Conservation (phyloP, 2,797 vertebrate species). For the Pampus argenteus region DNA sequence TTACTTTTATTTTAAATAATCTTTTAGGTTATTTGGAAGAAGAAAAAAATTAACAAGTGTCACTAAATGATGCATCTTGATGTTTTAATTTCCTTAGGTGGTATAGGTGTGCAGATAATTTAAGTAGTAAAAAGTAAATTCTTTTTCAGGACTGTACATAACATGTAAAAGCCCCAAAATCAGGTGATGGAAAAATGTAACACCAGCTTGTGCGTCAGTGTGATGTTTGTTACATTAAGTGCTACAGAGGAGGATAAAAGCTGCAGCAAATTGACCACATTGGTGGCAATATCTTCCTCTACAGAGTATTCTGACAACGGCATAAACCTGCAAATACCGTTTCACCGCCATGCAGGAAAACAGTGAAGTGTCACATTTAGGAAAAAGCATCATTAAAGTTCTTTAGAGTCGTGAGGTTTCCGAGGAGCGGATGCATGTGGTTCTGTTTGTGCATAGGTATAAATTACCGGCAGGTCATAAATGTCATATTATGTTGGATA, state of each 20-base stretch:
- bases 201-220: constrained; percentile 16
- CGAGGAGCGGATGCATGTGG: constrained; percentile 61
- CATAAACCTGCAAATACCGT: constrained; percentile 25
- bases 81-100: neutral
- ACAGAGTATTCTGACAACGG: constrained; percentile 11
- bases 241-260: constrained; percentile 14
- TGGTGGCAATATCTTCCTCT: constrained; percentile 29
- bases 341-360: constrained; percentile 46
- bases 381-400: constrained; percentile 55
- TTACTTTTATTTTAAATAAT: no score
- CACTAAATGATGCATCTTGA: neutral
- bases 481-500: constrained; percentile 64
- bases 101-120: neutral
- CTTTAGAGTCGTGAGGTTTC: constrained; percentile 56
- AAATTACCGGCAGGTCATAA: constrained; percentile 63
- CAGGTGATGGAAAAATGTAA: constrained; percentile 46
- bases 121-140: no score
- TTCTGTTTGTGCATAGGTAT: constrained; percentile 39
- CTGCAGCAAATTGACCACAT: constrained; percentile 20
- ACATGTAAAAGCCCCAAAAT: neutral
- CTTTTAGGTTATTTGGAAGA: no score
- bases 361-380: constrained; percentile 42
- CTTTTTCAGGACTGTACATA: no score
- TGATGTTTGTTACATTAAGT: neutral
- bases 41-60: no score